Evolutionary conservation across 2,797 vertebrate species (phyloP), one percentile per base, ranked within the genome.

Genomic region (Sebastes hubbsi): DNA sequence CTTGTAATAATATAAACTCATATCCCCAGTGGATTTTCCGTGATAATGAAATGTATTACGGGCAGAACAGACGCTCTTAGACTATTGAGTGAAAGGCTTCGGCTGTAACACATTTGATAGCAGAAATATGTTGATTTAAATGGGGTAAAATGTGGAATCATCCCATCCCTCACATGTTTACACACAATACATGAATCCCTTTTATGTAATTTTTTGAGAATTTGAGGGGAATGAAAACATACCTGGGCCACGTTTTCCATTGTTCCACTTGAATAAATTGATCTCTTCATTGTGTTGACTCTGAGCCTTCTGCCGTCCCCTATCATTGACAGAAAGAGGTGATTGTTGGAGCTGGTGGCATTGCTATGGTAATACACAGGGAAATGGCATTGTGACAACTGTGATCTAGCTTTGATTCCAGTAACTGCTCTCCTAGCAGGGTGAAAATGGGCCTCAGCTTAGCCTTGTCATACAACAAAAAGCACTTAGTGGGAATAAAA

Each of bases 401-500:
- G 87, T 92, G 92, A 94, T 94, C 78, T 84, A 88, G 85, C 91
- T 93, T 92, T 92, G 94, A 94, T 92, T 93, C 92, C 92, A 75
- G 92, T 94, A 92, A 93, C 90, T 82, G 86, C 83, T 91, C 78
- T 86, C 85, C 68, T 82, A 86, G 87, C 86, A 75, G 89, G 81
- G 91, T 89, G 91, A 92, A 92, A 93, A 91, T 88, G 78, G 86
- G 71, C 79, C 67, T 85, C 77, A 62, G 87, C 78, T 86, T 75
- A 81, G 84, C 88, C 87, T 89, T 90, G 92, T 93, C 89, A 80
- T 90, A 94, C 90, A 91, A 91, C 93, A 92, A 92, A 93, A 94
- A 93, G 94, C 94, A 94, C 93, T 95, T 94, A 94, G 90, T 72
- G 85, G 72, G 72, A 94, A 92, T 91, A 92, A 90, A 93, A 90